Conservation (phyloP, 1,140 invertebrate genomes). For the Octopus sinensis region DNA sequence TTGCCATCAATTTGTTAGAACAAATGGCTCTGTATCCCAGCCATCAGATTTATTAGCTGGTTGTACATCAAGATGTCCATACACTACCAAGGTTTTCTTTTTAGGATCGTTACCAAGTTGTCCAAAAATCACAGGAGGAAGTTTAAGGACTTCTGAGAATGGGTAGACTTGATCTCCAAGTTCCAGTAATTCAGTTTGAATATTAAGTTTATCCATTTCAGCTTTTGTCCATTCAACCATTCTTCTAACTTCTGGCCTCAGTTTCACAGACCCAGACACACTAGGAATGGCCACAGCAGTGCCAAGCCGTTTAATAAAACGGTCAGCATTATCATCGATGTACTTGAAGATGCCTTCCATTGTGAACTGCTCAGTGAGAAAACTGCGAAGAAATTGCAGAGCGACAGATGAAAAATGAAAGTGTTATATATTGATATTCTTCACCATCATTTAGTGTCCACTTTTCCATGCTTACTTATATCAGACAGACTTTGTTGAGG, state of each 20-base stretch:
- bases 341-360: too few relatives aligned
- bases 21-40: too few relatives aligned
- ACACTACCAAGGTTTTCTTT: conserved; percentile 88
- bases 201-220: conserved; percentile 74
- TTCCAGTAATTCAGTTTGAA: conserved; percentile 73
- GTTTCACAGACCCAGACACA: background rate
- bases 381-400: too few relatives aligned
- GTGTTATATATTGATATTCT: too few relatives aligned
- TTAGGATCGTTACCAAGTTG: conserved; percentile 76
- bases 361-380: too few relatives aligned
- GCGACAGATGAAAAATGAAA: too few relatives aligned
- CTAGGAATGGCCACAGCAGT: background rate
- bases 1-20: too few relatives aligned
- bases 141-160: conserved; percentile 69
- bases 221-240: too few relatives aligned
- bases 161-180: conserved; percentile 73
- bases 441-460: too few relatives aligned
- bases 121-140: conserved; percentile 88
- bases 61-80: conserved; percentile 98
- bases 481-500: too few relatives aligned
- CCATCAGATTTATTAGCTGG: conserved; percentile 69
- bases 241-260: background rate
- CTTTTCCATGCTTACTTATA: too few relatives aligned
- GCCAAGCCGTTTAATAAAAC: background rate
- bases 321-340: too few relatives aligned